Percentiles rank a stretch among this genome's conserved stretches.
phyloP scores from a whole-genome alignment of 2,113 vertebrate species.

The Columbina picui region DNA sequence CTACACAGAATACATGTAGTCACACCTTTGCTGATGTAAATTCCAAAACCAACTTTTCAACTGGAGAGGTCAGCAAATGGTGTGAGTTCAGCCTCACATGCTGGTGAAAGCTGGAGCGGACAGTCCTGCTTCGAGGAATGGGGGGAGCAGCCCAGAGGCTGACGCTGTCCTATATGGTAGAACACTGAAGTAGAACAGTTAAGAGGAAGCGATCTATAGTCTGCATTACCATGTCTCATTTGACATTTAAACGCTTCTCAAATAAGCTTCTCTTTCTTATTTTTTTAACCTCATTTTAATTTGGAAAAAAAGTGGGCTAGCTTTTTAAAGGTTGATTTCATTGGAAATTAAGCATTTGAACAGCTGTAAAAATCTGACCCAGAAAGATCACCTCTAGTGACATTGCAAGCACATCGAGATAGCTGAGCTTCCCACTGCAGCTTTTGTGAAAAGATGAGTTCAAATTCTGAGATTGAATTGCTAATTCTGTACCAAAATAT shows the following conservation, averaged over 20 bases:
- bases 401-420: not conserved
- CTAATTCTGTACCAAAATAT: constrained; percentile 20
- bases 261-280: not conserved
- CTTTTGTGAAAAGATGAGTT: not conserved
- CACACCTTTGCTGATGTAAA: not conserved
- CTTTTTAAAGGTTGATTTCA: not conserved
- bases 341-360: constrained; percentile 7
- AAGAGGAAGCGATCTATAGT: not conserved
- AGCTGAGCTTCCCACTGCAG: not conserved
- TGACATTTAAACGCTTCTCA: not conserved
- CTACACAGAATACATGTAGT: not conserved
- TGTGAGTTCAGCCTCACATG: not conserved
- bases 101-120: not conserved
- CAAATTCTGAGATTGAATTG: not conserved
- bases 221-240: not conserved
- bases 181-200: not conserved
- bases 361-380: not conserved
- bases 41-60: not conserved
- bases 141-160: not conserved
- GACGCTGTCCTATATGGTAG: not conserved
- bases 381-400: not conserved
- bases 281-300: not conserved
- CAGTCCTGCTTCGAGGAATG: not conserved
- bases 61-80: not conserved
- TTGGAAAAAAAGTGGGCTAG: not conserved